Evolutionary conservation across 2,113 vertebrate genomes (phyloP).

Genomic region (Scomber colias): DNA sequence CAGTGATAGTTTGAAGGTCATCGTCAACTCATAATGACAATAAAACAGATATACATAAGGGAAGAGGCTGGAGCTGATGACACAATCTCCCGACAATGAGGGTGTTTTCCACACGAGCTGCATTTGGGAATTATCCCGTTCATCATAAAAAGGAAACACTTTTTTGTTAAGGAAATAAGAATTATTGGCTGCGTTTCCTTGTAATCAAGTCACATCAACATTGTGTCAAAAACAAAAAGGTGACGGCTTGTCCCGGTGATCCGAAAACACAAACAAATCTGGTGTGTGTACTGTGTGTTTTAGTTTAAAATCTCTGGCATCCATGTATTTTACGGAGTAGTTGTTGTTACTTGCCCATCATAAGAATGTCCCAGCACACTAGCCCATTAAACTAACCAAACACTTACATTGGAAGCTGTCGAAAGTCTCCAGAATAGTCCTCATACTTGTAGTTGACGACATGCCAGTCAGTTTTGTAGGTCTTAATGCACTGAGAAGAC

Average conservation of each 20-base stretch:
- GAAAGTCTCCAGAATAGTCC: constrained; percentile 97
- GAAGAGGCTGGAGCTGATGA: constrained; percentile 60
- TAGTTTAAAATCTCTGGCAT: constrained; percentile 42
- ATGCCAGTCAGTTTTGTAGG: constrained; percentile 98
- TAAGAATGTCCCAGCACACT: constrained; percentile 25
- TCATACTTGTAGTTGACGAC: constrained; percentile 97
- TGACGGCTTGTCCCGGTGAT: constrained; percentile 29
- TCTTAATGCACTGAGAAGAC: constrained; percentile 95
- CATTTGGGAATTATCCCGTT: constrained; percentile 20
- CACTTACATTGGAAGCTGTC: constrained; percentile 94
- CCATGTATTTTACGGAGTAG: constrained; percentile 14
- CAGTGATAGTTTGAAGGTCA: constrained; percentile 49
- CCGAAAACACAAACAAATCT: constrained; percentile 10
- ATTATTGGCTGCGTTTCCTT: constrained; percentile 66
- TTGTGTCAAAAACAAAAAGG: constrained; percentile 23
- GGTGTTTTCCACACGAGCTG: constrained; percentile 69
- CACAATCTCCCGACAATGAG: constrained; percentile 62
- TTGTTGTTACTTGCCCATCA: constrained; percentile 53
- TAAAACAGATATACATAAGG: constrained; percentile 54
- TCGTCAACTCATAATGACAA: constrained; percentile 41
- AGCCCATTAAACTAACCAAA: constrained; percentile 16
- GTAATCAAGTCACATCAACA: constrained; percentile 39
- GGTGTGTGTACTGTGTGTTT: not conserved
- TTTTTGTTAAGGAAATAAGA: constrained; percentile 57
- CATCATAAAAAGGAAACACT: constrained; percentile 52